A percentile compares a stretch with the other conserved stretches of the same genome.
These are phyloP conservation scores for Siderastrea radians DNA, from an alignment of 92 coral and sea anemone species.

Conservation along the genomic window DNA sequence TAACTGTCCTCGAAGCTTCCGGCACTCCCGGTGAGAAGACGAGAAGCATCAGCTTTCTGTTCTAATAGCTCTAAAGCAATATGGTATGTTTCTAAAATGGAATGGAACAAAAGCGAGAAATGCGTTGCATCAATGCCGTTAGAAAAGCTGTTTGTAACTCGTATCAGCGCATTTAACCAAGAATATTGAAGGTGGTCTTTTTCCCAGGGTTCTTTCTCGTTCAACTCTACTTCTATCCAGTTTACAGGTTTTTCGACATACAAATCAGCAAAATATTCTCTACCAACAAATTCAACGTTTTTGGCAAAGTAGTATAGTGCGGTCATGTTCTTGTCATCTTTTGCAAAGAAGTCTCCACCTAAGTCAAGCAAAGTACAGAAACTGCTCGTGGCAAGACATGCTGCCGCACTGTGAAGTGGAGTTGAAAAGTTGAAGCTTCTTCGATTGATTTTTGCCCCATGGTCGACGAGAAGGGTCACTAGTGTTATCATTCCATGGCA, in stretches of 20 bases:
- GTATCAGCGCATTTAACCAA: conserved; percentile 16
- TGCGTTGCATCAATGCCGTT: too few relatives aligned
- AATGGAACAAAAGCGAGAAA: neutral
- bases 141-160: neutral
- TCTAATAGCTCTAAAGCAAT: neutral
- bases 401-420: too few relatives aligned
- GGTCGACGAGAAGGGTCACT: neutral
- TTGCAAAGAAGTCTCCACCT: conserved; percentile 24
- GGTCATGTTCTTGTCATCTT: conserved; percentile 7
- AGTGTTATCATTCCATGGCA: too few relatives aligned
- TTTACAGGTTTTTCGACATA: neutral
- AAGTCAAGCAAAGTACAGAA: neutral
- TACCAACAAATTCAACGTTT: neutral
- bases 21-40: neutral
- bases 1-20: neutral
- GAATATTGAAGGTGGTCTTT: neutral
- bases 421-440: conserved; percentile 41
- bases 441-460: neutral
- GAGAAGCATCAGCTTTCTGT: neutral
- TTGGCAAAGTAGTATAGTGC: conserved; percentile 17
- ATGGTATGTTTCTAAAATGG: neutral
- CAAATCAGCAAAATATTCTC: neutral
- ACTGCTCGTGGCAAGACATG: too few relatives aligned
- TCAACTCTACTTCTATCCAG: conserved; percentile 1
- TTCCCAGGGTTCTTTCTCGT: neutral